These are phyloP conservation scores for Etheostoma nigrum DNA, from an alignment of 2,797 vertebrate species.

Conservation along the genomic window DNA sequence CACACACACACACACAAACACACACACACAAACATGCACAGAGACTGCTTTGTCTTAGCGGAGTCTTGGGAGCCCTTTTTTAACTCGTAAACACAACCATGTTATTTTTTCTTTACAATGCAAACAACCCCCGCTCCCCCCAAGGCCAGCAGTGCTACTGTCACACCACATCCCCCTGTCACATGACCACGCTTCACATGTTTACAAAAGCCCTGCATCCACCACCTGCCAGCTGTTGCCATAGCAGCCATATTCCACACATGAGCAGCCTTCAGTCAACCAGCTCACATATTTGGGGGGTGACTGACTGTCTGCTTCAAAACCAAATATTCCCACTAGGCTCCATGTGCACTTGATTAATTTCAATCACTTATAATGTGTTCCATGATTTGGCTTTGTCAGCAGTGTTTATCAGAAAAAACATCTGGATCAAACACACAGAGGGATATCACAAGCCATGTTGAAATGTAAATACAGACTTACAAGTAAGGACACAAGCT, in stretches of 20 bases:
- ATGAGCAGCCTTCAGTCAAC: slow-evolving; percentile 57
- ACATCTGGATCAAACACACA: slow-evolving; percentile 18
- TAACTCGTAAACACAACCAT: slow-evolving; percentile 12
- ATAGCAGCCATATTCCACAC: slow-evolving; percentile 80
- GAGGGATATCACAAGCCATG: background rate
- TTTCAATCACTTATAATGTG: slow-evolving; percentile 19
- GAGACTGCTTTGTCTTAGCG: background rate
- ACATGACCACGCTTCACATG: slow-evolving; percentile 67
- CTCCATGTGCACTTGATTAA: slow-evolving; percentile 9
- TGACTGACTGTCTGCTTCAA: slow-evolving; percentile 28
- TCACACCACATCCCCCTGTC: slow-evolving; percentile 58
- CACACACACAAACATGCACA: background rate
- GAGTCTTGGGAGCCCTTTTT: background rate
- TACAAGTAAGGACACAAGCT: slow-evolving; percentile 1
- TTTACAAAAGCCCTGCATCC: slow-evolving; percentile 67
- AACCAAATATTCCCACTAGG: slow-evolving; percentile 31
- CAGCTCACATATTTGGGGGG: slow-evolving; percentile 49
- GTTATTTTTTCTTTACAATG: slow-evolving; percentile 20
- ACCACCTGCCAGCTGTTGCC: slow-evolving; percentile 76
- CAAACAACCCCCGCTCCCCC: slow-evolving; percentile 16
- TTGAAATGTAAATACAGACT: slow-evolving; percentile 3
- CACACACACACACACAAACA: too few relatives aligned
- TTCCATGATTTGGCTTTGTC: slow-evolving; percentile 22
- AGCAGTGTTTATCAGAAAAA: background rate
- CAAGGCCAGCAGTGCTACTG: slow-evolving; percentile 59